A percentile compares a stretch with the other conserved stretches of the same genome.
These are phyloP conservation scores for Alcedo quadribrachys DNA, from an alignment of 2,797 vertebrate species.

Conservation along the genomic window DNA sequence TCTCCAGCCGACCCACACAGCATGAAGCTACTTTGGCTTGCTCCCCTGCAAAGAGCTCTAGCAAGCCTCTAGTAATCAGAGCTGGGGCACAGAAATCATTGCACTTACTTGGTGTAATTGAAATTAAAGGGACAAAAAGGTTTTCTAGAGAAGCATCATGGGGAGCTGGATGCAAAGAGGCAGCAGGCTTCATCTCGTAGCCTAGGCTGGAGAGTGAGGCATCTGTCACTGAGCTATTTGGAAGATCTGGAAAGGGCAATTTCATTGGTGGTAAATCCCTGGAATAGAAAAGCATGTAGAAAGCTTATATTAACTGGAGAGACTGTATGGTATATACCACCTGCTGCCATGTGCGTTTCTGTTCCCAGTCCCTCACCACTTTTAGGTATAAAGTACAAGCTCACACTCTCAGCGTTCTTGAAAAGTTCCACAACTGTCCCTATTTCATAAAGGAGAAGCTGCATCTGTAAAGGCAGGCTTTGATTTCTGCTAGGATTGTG, in stretches of 20 bases:
- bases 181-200: slow-evolving; percentile 53
- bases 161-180: slow-evolving; percentile 37
- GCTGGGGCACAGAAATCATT: not conserved
- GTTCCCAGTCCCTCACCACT: not conserved
- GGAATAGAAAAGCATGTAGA: slow-evolving; percentile 48
- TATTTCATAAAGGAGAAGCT: not conserved
- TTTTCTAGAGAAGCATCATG: slow-evolving; percentile 70
- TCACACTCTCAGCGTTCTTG: not conserved
- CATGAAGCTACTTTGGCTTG: not conserved
- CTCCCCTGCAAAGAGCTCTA: not conserved
- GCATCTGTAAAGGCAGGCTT: not conserved
- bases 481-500: not conserved
- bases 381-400: not conserved
- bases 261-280: slow-evolving; percentile 76
- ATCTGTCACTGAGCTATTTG: slow-evolving; percentile 54
- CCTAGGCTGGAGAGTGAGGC: slow-evolving; percentile 67
- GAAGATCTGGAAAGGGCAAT: slow-evolving; percentile 37
- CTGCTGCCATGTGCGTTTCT: not conserved
- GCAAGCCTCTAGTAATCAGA: not conserved
- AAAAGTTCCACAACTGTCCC: not conserved
- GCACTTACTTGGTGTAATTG: slow-evolving; percentile 83
- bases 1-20: not conserved
- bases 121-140: slow-evolving; percentile 82
- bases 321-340: not conserved
- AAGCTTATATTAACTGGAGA: not conserved